Base-by-base conservation (phyloP, 2,797 vertebrate genomes). In the Anableps anableps region DNA sequence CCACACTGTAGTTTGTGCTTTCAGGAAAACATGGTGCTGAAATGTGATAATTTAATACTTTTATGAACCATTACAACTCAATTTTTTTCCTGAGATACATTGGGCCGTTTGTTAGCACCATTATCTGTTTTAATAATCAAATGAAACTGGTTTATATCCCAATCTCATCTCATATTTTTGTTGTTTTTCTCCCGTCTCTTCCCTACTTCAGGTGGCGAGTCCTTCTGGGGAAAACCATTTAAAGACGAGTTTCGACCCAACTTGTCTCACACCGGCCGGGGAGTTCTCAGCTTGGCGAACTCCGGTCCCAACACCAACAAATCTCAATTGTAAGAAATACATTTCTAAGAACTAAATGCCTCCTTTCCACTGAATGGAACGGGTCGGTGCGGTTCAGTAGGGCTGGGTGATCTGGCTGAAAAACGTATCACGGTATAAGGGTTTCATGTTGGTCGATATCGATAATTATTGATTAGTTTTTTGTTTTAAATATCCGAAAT, bases 281-380 rank as follows among this genome's bases (percentile, higher is more conserved):
- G 99, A 2, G 83, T 99, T 76, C 97, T 99, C 77, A 99, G 99
- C 88, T 99, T 99, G 99, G 99, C 99, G 48, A 99, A 99, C 89
- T 97, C 97, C 0, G 98, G 98, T 36, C 97, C 98, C 66, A 98
- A 99, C 94, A 97, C 96, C 87, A 99, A 99, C 94, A 99, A 98
- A 87, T 99, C 98, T 6, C 99, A 99, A 84, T 99, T 99, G 98
- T 99, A 95, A 99, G 98, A 80, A 51, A 31, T 0, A 1, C 23
- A 55, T 74, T 45, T 72, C 11, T 3, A 7, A 5, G 8, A 6
- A 10, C 23, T 60, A n/a, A 13, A 55, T 13, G 53, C 53, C 10
- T 55, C 10, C 0, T 55, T 55, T 55, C 26, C 53, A n/a, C 53
- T 55, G 53, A n/a, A 13, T 2, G 11, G 21, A 3, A 41, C 38